Evolutionary conservation across 2,888 invertebrate genomes (phyloP).

Genomic region (Pimpla rufipes): DNA sequence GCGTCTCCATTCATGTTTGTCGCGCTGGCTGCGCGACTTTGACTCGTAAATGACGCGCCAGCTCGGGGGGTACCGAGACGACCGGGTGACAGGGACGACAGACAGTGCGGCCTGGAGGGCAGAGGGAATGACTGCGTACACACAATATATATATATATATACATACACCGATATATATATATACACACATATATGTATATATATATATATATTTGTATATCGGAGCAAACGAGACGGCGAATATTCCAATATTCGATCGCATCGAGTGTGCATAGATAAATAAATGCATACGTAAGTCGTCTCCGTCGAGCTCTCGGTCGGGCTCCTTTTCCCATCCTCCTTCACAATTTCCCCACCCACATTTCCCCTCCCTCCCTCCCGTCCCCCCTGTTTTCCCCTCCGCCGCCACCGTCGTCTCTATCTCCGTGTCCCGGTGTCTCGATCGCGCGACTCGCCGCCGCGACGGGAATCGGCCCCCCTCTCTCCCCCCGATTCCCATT

Average conservation of each 20-base stretch:
- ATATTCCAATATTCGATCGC: conserved; percentile 75
- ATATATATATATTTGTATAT: conserved; percentile 4
- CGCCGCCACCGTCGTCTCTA: conserved; percentile 43
- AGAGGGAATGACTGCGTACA: neutral
- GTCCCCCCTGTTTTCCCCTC: conserved; percentile 15
- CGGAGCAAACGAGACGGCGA: conserved; percentile 65
- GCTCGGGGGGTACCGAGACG: conserved; percentile 47
- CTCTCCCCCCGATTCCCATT: conserved; percentile 74
- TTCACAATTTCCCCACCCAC: conserved; percentile 64
- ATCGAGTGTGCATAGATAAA: conserved; percentile 77
- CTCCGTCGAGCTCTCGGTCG: conserved; percentile 63
- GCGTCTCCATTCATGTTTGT: conserved; percentile 68
- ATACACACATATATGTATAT: conserved; percentile 2
- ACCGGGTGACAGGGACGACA: conserved; percentile 51
- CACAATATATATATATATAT: too few relatives aligned
- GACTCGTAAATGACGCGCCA: conserved; percentile 67
- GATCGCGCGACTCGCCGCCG: conserved; percentile 51
- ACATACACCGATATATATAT: too few relatives aligned
- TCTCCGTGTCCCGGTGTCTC: conserved; percentile 43
- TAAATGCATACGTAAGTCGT: conserved; percentile 73
- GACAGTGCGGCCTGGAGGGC: conserved; percentile 27
- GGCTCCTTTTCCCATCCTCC: conserved; percentile 64
- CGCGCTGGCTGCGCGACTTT: conserved; percentile 64
- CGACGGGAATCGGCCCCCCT: conserved; percentile 68
- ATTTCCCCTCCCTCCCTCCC: neutral